Evolutionary conservation across 1,140 invertebrate species (phyloP).

Genomic region (Heliconius himera): DNA sequence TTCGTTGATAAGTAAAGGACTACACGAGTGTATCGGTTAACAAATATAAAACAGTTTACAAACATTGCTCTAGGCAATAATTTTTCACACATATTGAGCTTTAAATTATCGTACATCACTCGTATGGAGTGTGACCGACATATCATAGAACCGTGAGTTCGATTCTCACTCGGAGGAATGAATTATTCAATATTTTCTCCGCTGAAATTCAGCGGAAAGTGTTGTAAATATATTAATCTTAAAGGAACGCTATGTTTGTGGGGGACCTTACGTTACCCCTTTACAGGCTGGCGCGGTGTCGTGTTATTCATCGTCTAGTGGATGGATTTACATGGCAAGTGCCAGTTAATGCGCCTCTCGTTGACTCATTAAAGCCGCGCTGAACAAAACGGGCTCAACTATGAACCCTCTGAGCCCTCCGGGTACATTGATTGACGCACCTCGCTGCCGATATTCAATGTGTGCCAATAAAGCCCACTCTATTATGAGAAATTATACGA

Average conservation of each 20-base stretch:
- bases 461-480: not conserved
- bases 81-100: not conserved
- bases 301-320: conserved; percentile 39
- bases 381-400: conserved; percentile 15
- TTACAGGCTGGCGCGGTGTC: conserved; percentile 35
- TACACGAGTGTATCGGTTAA: not conserved
- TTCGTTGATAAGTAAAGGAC: not conserved
- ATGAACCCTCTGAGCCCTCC: not conserved
- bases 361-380: conserved; percentile 26
- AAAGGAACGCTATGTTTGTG: conserved; percentile 23
- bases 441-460: not conserved
- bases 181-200: too few relatives aligned
- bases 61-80: not conserved
- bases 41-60: not conserved
- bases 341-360: conserved; percentile 25
- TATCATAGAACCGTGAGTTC: not conserved
- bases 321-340: conserved; percentile 40
- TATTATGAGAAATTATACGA: not conserved
- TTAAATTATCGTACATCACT: not conserved
- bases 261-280: conserved; percentile 33
- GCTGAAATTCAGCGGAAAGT: too few relatives aligned
- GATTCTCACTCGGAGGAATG: not conserved
- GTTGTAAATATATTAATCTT: too few relatives aligned
- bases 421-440: not conserved
- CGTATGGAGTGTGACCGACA: not conserved